These are phyloP conservation scores for Bos taurus DNA, from an alignment of 2,113 vertebrate species.

Conservation along the genomic window DNA sequence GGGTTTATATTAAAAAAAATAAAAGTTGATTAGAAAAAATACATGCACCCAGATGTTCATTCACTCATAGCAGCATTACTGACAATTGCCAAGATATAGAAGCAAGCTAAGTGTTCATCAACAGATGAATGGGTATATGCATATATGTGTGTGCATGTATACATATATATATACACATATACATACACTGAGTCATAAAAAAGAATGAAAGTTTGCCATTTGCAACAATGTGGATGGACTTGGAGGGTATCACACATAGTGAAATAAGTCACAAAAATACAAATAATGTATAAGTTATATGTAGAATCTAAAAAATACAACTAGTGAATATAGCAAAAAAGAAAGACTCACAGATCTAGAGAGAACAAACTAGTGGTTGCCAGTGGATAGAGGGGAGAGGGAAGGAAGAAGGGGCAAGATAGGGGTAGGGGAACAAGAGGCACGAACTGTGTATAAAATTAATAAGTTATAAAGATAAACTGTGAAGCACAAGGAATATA, in stretches of 20 bases:
- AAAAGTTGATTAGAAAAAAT: background rate
- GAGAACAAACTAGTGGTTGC: background rate
- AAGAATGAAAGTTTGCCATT: background rate
- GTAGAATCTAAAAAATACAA: background rate
- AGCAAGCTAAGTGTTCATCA: background rate
- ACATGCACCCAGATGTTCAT: background rate
- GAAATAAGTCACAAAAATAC: background rate
- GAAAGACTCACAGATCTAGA: background rate
- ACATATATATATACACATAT: background rate
- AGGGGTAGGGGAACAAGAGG: background rate
- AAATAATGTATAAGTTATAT: background rate
- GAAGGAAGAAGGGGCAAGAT: background rate
- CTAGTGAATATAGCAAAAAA: background rate
- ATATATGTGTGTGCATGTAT: background rate
- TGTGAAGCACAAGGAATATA: background rate
- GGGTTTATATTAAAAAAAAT: background rate
- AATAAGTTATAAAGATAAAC: background rate
- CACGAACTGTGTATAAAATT: background rate
- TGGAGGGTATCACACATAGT: background rate
- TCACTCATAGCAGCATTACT: background rate
- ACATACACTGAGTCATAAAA: background rate
- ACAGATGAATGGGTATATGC: background rate
- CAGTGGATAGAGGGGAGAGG: background rate
- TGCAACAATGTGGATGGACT: background rate
- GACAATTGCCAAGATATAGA: background rate